Evolutionary conservation across 2,797 vertebrate genomes (phyloP).

Genomic region (Aldrovandia affinis): DNA sequence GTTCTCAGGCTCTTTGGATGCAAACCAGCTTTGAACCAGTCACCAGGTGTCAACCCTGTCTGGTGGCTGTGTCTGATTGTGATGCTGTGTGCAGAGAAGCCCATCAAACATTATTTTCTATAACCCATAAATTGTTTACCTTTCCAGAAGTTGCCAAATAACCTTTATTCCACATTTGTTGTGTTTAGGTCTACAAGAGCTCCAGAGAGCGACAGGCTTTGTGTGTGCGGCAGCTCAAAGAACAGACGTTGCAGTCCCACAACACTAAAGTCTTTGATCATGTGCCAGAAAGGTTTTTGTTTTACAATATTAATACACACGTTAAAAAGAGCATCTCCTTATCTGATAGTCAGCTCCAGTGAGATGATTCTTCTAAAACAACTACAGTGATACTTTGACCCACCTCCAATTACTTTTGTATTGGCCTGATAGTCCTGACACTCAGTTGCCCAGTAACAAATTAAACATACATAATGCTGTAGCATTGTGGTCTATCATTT

Average conservation of each 20-base stretch:
- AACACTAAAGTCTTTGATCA: not conserved
- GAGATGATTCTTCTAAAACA: not conserved
- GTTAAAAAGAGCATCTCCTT: not conserved
- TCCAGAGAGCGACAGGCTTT: not conserved
- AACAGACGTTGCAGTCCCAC: not conserved
- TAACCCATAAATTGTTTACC: not conserved
- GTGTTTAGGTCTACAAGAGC: slow-evolving; percentile 4
- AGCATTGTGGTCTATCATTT: too few relatives aligned
- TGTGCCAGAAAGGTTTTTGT: not conserved
- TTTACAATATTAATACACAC: not conserved
- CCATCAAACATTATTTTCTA: slow-evolving; percentile 15
- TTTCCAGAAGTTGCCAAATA: slow-evolving; percentile 6
- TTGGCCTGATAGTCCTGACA: too few relatives aligned
- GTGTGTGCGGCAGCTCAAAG: not conserved
- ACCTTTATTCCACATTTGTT: not conserved
- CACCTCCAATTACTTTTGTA: not conserved
- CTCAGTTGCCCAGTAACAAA: too few relatives aligned
- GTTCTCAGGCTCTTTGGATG: slow-evolving; percentile 45
- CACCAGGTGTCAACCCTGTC: slow-evolving; percentile 62
- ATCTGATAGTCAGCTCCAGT: not conserved
- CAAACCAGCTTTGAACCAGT: slow-evolving; percentile 63
- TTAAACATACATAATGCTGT: too few relatives aligned
- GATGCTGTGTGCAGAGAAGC: not conserved
- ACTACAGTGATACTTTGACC: not conserved
- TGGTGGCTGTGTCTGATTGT: slow-evolving; percentile 49